Evolutionary conservation across 2,888 invertebrate genomes (phyloP), one percentile per base, ranked within the genome.

Genomic region (Calameuta filiformis): DNA sequence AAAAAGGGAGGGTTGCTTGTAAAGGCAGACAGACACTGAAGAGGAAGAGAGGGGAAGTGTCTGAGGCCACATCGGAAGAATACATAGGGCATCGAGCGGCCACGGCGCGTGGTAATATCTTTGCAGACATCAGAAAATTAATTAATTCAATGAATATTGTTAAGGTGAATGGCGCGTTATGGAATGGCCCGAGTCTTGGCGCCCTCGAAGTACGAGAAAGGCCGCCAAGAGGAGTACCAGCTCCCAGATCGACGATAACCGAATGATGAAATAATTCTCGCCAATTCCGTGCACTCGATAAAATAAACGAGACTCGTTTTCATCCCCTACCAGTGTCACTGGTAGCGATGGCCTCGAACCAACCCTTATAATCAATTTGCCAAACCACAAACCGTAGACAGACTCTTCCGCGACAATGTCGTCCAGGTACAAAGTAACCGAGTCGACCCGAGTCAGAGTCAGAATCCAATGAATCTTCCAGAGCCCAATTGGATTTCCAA

Each of bases 401-500:
- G 23, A 56, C 9, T 2, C 40, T 1, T 56, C 40, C 6, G 40
- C 40, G 23, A 56, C 40, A 56, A 56, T 56, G 23, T 56, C 23
- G 40, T 56, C 40, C 40, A 56, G 40, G 40, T 56, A 56, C 40
- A 56, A 56, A 23, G 40, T 56, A 56, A 56, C 15, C 40, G 40
- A 56, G 23, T 56, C 40, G 23, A 56, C 23, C 40, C 23, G 6
- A 56, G 40, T 56, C 40, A 23, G 40, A 56, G 9, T 56, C 40
- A 56, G 23, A 23, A 56, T 56, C 40, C 40, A 56, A 56, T 56
- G 40, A 56, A 56, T 56, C 23, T 56, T 9, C 40, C 15, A 56
- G 40, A 6, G 40, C 0, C 87, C 77, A 76, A 90, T 87, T 79
- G 92, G 81, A 1, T 88, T 88, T 37, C 86, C 88, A 11, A 92